Evolutionary conservation across 2,797 vertebrate genomes (phyloP), one percentile per base, ranked within the genome.

Genomic region (Craterocephalus amniculus): DNA sequence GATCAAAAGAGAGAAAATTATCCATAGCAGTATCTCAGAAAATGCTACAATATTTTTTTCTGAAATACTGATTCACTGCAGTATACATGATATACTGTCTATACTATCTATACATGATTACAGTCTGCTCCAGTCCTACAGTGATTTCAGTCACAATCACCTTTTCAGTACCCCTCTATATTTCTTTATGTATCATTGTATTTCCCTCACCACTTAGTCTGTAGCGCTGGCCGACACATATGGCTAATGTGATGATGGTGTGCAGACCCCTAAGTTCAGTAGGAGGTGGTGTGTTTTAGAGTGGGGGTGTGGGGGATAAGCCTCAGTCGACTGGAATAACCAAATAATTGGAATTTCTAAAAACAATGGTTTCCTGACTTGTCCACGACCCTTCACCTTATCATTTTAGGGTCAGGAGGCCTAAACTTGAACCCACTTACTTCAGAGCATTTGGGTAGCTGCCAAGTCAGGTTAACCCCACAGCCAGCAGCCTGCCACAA

Each of bases 351-450:
- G 86, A 89, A 93, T 94, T 91, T 94, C 80, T 90, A 79, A 94
- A 95, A 95, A 94, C 92, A 94, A 94, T 89, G 89, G 86, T 88
- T 94, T 94, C 94, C 93, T 93, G 92, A 93, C 94, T 93, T 83
- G 86, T 88, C 65, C 31, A 24, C 77, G 81, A 93, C 93, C 94
- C 88, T 79, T 94, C 89, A 93, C 91, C 93, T 93, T 87, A 88
- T 88, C 88, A 80, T 91, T 88, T 65, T 55, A 22, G 67, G 90
- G 91, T 94, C 87, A 67, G 57, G 4, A 52, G 87, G 79, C 86
- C 91, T 93, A 92, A 94, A 94, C 93, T 94, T 94, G 91, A 93
- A 91, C 93, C 89, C 77, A 64, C 71, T 76, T 80, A 63, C 79
- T 70, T 62, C 60, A 55, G 49, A 84, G 70, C 66, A 60, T 78